Evolutionary conservation across 1,140 invertebrate genomes (phyloP), one percentile per base, ranked within the genome.

Genomic region (Mesaphorura yosii): DNA sequence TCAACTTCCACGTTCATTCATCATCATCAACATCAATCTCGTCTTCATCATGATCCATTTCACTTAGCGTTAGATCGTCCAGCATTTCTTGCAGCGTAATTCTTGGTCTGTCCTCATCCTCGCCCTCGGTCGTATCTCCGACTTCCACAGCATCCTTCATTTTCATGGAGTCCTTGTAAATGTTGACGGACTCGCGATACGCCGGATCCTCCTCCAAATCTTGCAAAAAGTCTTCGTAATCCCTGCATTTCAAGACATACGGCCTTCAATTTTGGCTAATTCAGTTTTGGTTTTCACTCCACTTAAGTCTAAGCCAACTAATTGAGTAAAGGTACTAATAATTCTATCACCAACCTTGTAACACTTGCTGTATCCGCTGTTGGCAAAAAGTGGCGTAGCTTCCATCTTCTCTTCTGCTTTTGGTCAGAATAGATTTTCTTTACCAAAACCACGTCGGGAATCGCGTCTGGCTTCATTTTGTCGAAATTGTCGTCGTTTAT

Each of bases 51-150:
- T 57, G 53, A 38, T 62, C 66, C 20, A 77, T 76, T 65, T 87
- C 85, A 51, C 84, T 80, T 34, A 90, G 78, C n/a, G 73, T 74
- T 54, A 98, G 73, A 72, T 98, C 94, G 58, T 98, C 92, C 53
- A 98, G 71, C 95, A 98, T 98, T 73, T 98, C 95, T 54, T 88
- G 85, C 1, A 98, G 74, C n/a, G 84, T 88, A 52, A 97, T 88
- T 59, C 80, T 75, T 2, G 92, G 93, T 66, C 84, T 82, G 37
- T 79, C 76, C 39, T 80, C 73, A 40, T 78, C 75, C 64, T 84
- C 79, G 27, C 73, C 67, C 64, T 82, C 82, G 51, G 71, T 74
- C 68, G 62, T 65, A 68, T 74, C 41, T 12, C 27, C 46, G 41
- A 41, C 40, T n/a, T 45, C 39, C 4, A 49, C 29, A 38, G 51